These are phyloP conservation scores for Phrynocephalus guinanensis DNA, from an alignment of 2,797 vertebrate genomes.

Conservation along the genomic window DNA sequence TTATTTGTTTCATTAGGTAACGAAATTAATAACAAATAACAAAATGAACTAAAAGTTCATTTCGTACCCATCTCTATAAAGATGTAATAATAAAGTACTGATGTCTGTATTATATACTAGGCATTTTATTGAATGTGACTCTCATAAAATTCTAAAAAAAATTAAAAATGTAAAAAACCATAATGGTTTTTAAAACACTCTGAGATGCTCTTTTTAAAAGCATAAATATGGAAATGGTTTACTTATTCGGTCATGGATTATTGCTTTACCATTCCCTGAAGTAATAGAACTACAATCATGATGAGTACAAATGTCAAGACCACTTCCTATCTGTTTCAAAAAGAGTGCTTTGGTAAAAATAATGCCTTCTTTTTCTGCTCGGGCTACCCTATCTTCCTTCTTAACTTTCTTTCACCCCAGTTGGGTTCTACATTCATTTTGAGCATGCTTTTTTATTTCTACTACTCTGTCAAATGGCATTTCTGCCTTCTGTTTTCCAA, in stretches of 20 bases:
- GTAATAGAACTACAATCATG: neutral
- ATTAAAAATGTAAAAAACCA: neutral
- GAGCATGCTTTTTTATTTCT: neutral
- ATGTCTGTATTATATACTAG: neutral
- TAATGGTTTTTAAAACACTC: neutral
- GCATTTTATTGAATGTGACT: neutral
- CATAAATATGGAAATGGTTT: neutral
- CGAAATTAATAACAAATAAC: no score
- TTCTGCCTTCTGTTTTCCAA: neutral
- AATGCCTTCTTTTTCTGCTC: neutral
- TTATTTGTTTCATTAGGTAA: no score
- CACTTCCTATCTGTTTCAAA: neutral
- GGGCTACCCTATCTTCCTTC: no score
- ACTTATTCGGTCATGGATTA: constrained; percentile 8
- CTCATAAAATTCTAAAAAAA: neutral
- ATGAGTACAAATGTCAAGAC: neutral
- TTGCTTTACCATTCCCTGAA: neutral
- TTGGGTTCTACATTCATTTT: neutral
- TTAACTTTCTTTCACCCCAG: neutral
- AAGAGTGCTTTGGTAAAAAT: neutral
- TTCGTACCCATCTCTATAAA: no score
- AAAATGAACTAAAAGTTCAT: no score
- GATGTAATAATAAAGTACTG: neutral
- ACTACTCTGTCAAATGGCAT: neutral
- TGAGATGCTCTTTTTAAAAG: neutral